Percentiles rank a stretch among this genome's conserved stretches.
Evolutionary conservation across 2,888 invertebrate species (phyloP).

Genomic region (Pachydiplax longipennis): DNA sequence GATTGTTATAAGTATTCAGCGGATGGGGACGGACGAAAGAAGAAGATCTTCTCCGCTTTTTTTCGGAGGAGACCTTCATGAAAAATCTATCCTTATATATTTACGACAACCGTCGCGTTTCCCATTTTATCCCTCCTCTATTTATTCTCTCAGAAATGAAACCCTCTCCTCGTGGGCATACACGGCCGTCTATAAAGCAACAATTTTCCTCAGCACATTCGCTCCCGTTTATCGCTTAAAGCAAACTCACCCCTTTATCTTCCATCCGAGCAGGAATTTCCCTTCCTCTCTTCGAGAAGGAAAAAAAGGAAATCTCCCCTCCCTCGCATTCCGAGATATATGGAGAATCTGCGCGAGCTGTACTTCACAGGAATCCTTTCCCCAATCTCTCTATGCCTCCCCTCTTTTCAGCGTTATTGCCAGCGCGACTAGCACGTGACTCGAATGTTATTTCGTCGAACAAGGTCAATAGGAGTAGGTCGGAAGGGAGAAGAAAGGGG

Average conservation of each 20-base stretch:
- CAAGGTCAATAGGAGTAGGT: conserved; percentile 6
- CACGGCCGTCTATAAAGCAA: not conserved
- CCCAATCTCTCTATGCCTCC: not conserved
- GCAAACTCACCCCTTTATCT: conserved; percentile 19
- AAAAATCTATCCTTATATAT: not conserved
- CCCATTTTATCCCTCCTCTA: not conserved
- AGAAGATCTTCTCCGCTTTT: not conserved
- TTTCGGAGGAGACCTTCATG: not conserved
- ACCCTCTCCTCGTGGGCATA: not conserved
- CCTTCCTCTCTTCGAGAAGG: not conserved
- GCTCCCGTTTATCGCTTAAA: conserved; percentile 29
- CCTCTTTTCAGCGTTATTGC: conserved; percentile 28
- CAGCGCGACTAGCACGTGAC: conserved; percentile 25
- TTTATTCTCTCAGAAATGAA: not conserved
- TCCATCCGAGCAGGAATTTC: not conserved
- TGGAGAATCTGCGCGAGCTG: conserved; percentile 6
- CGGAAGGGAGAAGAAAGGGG: not conserved
- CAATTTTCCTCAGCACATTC: conserved; percentile 3
- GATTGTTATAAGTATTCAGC: not conserved
- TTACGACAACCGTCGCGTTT: not conserved
- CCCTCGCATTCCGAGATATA: not conserved
- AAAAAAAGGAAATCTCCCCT: not conserved
- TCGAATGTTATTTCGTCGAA: conserved; percentile 11
- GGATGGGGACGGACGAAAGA: not conserved
- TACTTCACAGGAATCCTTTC: not conserved